These are phyloP conservation scores for Hymenochirus boettgeri DNA, from an alignment of 2,113 vertebrate genomes.

Conservation along the genomic window DNA sequence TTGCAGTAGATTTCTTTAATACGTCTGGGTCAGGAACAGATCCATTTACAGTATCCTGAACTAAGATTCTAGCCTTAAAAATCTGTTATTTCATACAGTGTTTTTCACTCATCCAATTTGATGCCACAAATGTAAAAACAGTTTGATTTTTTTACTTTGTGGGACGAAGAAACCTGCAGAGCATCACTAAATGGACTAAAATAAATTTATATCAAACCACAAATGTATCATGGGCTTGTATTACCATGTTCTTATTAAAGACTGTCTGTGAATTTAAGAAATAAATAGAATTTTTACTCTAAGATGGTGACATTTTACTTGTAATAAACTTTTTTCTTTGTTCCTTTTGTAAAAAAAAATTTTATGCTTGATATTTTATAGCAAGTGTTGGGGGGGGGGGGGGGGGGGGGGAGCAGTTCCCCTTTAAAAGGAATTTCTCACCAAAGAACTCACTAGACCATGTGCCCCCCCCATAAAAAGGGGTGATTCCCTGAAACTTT, in stretches of 20 bases:
- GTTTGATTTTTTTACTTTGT: background rate
- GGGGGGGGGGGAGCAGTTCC: too few species aligned
- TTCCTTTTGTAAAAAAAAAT: background rate
- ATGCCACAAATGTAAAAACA: background rate
- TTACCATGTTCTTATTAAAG: conserved; percentile 41
- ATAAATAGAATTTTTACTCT: conserved; percentile 43
- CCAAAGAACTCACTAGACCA: too few species aligned
- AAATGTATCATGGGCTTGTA: conserved; percentile 40
- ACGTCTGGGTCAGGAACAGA: background rate
- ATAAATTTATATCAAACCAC: conserved; percentile 41
- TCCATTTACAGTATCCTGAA: background rate
- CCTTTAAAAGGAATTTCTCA: too few species aligned
- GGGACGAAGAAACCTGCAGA: conserved; percentile 16
- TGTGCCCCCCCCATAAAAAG: too few species aligned
- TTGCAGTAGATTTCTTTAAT: background rate
- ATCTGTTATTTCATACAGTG: background rate
- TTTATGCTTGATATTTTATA: too few species aligned
- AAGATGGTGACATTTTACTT: conserved; percentile 25
- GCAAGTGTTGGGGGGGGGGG: too few species aligned
- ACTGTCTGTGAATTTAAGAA: conserved; percentile 41
- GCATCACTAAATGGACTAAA: conserved; percentile 28
- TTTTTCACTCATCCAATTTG: background rate
- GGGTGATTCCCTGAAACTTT: too few species aligned
- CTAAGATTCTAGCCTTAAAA: background rate
- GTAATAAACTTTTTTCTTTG: conserved; percentile 1